Conservation (phyloP, 2,113 vertebrate species). For the Mesembrinibis cayennensis region DNA sequence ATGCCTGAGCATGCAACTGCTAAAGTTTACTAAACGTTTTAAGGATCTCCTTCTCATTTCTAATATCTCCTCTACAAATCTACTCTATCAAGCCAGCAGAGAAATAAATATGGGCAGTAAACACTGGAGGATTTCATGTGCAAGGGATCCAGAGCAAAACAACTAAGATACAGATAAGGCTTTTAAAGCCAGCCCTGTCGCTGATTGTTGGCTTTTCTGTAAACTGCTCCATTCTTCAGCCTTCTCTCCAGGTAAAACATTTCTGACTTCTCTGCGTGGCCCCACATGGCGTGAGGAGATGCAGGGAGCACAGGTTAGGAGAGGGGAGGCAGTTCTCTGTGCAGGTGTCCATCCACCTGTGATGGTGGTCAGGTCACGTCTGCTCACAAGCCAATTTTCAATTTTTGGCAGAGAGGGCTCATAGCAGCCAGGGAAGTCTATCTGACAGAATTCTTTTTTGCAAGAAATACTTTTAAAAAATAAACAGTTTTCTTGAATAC, state of each 20-base stretch:
- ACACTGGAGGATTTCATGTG: neutral
- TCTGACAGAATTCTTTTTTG: neutral
- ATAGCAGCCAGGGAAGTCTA: neutral
- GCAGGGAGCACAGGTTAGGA: neutral
- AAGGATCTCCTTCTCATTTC: neutral
- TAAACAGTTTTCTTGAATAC: neutral
- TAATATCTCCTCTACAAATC: neutral
- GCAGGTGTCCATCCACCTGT: neutral
- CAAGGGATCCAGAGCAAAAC: neutral
- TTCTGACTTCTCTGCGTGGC: neutral
- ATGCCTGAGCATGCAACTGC: neutral
- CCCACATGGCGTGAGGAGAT: fast-evolving
- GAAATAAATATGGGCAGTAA: neutral
- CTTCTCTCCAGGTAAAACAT: neutral
- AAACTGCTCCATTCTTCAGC: neutral
- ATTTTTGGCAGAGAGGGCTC: neutral
- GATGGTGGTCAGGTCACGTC: neutral
- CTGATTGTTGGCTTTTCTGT: neutral
- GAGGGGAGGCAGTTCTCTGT: neutral
- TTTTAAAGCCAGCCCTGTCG: neutral
- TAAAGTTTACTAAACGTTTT: neutral
- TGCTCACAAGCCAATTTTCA: neutral
- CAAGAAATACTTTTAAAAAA: neutral
- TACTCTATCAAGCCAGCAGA: neutral
- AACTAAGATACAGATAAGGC: neutral